Conservation (phyloP, 2,113 vertebrate genomes). For the Coreoperca whiteheadi region DNA sequence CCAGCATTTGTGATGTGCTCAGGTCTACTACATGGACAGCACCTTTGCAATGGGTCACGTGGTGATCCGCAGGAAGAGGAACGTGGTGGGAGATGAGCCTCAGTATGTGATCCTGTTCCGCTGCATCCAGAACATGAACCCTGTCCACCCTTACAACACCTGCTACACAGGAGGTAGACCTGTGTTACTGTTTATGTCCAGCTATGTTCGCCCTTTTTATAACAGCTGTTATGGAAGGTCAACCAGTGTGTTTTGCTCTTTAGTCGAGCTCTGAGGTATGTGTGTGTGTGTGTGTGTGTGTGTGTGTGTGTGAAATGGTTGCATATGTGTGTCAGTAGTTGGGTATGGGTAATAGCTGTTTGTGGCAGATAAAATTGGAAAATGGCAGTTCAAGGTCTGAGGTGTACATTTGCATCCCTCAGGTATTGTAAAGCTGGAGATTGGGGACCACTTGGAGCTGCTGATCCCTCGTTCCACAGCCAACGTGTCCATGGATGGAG, state of each 20-base stretch:
- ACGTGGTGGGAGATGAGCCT: constrained; percentile 90
- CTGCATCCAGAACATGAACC: constrained; percentile 95
- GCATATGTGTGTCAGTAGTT: not conserved
- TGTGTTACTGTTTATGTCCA: constrained; percentile 12
- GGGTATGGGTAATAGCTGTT: not conserved
- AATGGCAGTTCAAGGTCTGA: constrained; percentile 13
- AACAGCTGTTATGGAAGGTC: constrained; percentile 28
- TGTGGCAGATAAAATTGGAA: not conserved
- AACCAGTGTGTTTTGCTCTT: not conserved
- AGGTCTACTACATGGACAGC: constrained; percentile 93
- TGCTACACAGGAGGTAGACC: constrained; percentile 95
- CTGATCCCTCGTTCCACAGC: constrained; percentile 90
- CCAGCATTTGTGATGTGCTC: constrained; percentile 12
- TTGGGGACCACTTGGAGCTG: constrained; percentile 92
- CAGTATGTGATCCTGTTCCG: constrained; percentile 90
- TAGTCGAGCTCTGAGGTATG: not conserved
- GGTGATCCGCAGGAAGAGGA: constrained; percentile 91
- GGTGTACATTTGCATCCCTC: constrained; percentile 40
- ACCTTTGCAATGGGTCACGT: constrained; percentile 94
- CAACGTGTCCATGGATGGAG: constrained; percentile 91
- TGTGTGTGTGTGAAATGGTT: not conserved
- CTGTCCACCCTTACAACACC: constrained; percentile 89
- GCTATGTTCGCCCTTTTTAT: constrained; percentile 12
- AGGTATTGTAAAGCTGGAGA: constrained; percentile 95
- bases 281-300: constrained; percentile 2